Conservation (phyloP, 1,140 invertebrate species). For the Bombus picipes region DNA sequence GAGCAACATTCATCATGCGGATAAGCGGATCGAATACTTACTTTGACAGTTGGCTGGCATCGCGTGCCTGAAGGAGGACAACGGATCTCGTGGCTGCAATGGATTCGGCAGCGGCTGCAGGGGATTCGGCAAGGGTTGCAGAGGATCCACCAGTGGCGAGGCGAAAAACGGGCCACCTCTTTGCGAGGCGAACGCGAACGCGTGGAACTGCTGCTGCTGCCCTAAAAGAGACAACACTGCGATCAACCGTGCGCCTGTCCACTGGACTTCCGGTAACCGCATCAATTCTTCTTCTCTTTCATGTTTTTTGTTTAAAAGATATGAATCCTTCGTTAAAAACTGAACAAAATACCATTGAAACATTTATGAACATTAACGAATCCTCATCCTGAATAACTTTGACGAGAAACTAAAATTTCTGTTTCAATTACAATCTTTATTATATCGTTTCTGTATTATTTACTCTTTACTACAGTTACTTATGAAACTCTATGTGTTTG, state of each 20-base stretch:
- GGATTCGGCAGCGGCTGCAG: constrained; percentile 80
- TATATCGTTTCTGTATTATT: too few relatives aligned
- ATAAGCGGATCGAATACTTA: constrained; percentile 84
- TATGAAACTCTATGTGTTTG: too few relatives aligned
- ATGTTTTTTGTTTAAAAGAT: too few relatives aligned
- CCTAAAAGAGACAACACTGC: constrained; percentile 94
- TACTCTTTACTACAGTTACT: too few relatives aligned
- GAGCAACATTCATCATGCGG: constrained; percentile 20
- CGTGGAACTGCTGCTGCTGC: constrained; percentile 95
- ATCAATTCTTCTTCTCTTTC: constrained; percentile 18
- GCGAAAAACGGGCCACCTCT: constrained; percentile 90
- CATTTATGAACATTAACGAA: too few relatives aligned
- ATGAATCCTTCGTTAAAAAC: too few relatives aligned
- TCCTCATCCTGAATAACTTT: too few relatives aligned
- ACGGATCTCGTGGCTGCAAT: constrained; percentile 86
- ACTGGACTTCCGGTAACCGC: constrained; percentile 68
- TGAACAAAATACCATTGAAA: too few relatives aligned
- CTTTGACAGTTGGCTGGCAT: constrained; percentile 93
- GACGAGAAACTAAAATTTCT: too few relatives aligned
- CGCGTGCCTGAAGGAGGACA: constrained; percentile 92
- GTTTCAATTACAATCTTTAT: too few relatives aligned
- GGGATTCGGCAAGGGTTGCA: constrained; percentile 81
- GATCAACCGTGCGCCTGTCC: constrained; percentile 83
- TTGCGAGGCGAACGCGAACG: constrained; percentile 92
- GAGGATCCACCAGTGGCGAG: constrained; percentile 85